These are phyloP conservation scores for Acrocephalus arundinaceus DNA, from an alignment of 2,113 vertebrate genomes.

Conservation along the genomic window DNA sequence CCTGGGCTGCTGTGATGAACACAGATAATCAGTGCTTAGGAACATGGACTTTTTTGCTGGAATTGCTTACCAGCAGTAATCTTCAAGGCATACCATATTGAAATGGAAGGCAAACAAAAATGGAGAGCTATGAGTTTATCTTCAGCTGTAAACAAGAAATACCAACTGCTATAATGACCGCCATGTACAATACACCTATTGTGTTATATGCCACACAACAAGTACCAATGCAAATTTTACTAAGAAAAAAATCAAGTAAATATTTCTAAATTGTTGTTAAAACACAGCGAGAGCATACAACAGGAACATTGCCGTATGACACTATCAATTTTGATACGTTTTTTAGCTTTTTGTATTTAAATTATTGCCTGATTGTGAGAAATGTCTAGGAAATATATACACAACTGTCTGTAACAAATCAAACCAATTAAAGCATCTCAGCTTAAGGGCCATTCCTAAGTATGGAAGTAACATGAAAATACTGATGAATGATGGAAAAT, in stretches of 20 bases:
- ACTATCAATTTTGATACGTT: rapidly evolving
- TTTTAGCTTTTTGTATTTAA: neutral
- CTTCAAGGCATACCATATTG: neutral
- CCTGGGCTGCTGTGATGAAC: neutral
- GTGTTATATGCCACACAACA: neutral
- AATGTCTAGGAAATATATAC: neutral
- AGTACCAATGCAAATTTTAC: neutral
- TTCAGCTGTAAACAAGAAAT: neutral
- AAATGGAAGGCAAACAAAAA: neutral
- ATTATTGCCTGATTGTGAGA: neutral
- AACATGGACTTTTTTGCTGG: neutral
- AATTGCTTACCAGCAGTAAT: neutral
- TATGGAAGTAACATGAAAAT: neutral
- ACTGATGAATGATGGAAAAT: neutral
- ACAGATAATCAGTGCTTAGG: neutral
- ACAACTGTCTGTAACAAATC: neutral
- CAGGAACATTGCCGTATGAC: neutral
- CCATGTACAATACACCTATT: neutral
- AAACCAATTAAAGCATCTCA: neutral
- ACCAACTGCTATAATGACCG: neutral
- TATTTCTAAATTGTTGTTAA: neutral
- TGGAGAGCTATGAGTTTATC: neutral
- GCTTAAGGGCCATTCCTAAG: neutral
- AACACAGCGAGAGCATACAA: neutral
- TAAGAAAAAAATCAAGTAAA: neutral